Conservation (phyloP, 1,140 invertebrate species). For the Drosophila kikkawai region DNA sequence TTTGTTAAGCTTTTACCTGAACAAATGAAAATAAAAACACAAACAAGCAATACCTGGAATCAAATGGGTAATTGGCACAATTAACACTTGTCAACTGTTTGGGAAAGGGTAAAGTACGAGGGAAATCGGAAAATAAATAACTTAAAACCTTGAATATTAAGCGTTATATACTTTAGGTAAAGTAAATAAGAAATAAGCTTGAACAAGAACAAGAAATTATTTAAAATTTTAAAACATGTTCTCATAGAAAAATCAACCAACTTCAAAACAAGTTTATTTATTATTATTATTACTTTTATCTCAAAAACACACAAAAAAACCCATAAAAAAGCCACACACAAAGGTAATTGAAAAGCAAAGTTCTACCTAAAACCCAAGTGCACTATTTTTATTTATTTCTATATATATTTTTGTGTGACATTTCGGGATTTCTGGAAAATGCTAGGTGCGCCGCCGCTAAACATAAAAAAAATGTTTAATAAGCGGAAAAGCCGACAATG, state of each 20-base stretch:
- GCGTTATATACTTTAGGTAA: neutral
- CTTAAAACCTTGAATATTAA: neutral
- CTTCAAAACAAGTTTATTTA: neutral
- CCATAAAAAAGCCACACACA: conserved; percentile 12
- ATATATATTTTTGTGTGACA: conserved; percentile 12
- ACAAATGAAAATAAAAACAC: conserved; percentile 2
- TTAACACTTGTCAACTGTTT: conserved; percentile 63
- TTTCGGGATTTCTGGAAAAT: conserved; percentile 19
- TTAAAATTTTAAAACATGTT: neutral
- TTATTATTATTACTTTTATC: neutral
- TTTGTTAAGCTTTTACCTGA: neutral
- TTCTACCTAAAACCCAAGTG: neutral
- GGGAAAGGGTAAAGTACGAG: neutral
- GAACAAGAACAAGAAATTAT: neutral
- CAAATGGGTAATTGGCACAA: conserved; percentile 24
- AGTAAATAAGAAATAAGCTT: neutral
- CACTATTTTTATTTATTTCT: conserved; percentile 1
- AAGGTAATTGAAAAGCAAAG: neutral
- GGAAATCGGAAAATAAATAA: neutral
- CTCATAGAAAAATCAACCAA: neutral
- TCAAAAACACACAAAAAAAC: neutral
- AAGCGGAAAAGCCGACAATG: conserved; percentile 61
- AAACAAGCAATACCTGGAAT: conserved; percentile 13
- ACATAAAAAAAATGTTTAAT: conserved; percentile 55
- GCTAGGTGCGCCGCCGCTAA: conserved; percentile 1